Conservation (phyloP, 1,140 invertebrate species). For the Drosophila obscura region DNA sequence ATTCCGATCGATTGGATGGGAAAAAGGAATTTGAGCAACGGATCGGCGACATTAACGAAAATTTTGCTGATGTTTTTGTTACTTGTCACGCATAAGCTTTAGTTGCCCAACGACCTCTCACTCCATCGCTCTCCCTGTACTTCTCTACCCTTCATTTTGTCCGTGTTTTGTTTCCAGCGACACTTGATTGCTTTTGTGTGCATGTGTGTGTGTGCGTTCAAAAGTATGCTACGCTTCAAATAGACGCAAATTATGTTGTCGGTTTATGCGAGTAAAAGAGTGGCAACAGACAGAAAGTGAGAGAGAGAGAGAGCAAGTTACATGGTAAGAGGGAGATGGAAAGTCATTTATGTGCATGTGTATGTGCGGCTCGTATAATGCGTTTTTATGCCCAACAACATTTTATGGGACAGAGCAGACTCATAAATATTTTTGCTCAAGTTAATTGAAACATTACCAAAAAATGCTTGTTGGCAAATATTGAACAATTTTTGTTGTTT, state of each 20-base stretch:
- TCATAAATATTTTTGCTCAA: conserved; percentile 80
- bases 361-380: conserved; percentile 28
- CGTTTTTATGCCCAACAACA: conserved; percentile 69
- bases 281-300: conserved; percentile 4
- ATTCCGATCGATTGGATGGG: neutral
- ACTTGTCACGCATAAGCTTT: conserved; percentile 59
- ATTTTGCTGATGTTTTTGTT: conserved; percentile 46
- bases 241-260: conserved; percentile 76
- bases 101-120: conserved; percentile 9
- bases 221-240: conserved; percentile 71
- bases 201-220: conserved; percentile 28
- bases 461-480: conserved; percentile 76
- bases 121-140: conserved; percentile 1
- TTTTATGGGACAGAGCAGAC: conserved; percentile 48
- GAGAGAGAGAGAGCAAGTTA: neutral
- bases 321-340: neutral
- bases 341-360: neutral
- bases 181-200: conserved; percentile 70
- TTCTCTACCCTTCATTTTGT: conserved; percentile 23
- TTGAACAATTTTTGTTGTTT: conserved; percentile 60
- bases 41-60: conserved; percentile 7
- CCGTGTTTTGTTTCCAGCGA: conserved; percentile 68
- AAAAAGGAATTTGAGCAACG: conserved; percentile 11
- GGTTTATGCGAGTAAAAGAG: conserved; percentile 21
- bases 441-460: conserved; percentile 81